Evolutionary conservation across 2,113 vertebrate genomes (phyloP), one percentile per base, ranked within the genome.

Genomic region (Podiceps cristatus): DNA sequence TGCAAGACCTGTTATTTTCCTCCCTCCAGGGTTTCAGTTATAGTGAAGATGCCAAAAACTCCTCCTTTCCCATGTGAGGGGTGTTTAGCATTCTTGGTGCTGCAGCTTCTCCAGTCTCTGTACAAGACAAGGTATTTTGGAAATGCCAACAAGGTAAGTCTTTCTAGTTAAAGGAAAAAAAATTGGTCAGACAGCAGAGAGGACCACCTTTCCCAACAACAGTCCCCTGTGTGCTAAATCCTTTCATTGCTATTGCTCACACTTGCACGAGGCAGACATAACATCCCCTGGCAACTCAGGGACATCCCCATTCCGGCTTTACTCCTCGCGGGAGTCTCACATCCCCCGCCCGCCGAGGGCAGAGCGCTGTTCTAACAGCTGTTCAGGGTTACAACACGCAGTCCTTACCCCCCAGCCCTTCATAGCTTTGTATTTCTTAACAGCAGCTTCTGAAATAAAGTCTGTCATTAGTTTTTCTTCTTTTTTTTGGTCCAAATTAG

Each of bases 101-200:
- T 16, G 37, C 82, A 63, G 35, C 42, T 44, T n/a, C 50, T 35
- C 52, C 23, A 18, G 5, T 13, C 50, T 31, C 60, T 31, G 40
- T 2, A 31, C 33, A 55, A 27, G 8, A 63, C 9, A 29, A 44
- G 33, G 13, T 33, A 15, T 20, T 90, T 33, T 9, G 20, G 33
- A 66, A 80, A 8, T 5, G 7, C 33, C 47, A 40, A 13, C 27
- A 77, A 67, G 52, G 49, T 13, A 10, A 80, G 42, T 18, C 56
- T 79, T 42, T 19, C 82, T 33, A 67, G 31, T 37, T 63, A 18
- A 68, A 37, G 37, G 37, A 37, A 88, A 56, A 11, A 42, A 2
- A 37, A 31, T 1, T 3, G 2, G 27, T 66, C 28, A 50, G 52
- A 25, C 12, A 4, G 28, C 6, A 4, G 0, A 29, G 35, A 10